Evolutionary conservation across 64 coral and sea anemone genomes (phyloP).

Genomic region (Orbicella faveolata): DNA sequence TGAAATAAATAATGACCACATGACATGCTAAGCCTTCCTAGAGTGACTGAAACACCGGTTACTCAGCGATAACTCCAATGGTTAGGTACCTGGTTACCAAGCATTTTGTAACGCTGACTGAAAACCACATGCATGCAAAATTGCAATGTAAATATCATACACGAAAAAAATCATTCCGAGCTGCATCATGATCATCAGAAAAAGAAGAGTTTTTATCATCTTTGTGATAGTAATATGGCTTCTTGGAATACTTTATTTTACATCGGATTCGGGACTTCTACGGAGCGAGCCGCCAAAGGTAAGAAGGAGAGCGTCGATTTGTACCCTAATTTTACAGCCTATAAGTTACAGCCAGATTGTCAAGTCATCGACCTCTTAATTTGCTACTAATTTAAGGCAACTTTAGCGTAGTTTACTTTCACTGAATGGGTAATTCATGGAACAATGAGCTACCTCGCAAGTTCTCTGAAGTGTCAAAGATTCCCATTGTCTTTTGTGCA

Average conservation of each 20-base stretch:
- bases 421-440: background rate
- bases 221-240: constrained; percentile 74
- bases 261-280: constrained; percentile 64
- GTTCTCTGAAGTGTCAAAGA: background rate
- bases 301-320: background rate
- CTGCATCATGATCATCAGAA: constrained; percentile 65
- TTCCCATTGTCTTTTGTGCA: background rate
- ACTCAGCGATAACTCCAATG: too few relatives aligned
- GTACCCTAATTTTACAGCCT: background rate
- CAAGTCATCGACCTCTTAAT: too few relatives aligned
- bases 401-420: background rate
- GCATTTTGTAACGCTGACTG: background rate
- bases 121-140: background rate
- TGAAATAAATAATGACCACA: too few relatives aligned
- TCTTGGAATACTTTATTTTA: constrained; percentile 76
- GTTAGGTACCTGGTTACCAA: constrained; percentile 22
- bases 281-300: constrained; percentile 72
- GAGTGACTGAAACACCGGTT: background rate
- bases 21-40: too few relatives aligned
- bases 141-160: constrained; percentile 4
- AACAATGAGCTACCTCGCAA: background rate
- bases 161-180: background rate
- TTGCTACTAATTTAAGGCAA: background rate
- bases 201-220: constrained; percentile 63
- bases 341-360: background rate